Base-by-base conservation (phyloP, 2,888 invertebrate species). In the Leucozona laternaria region DNA sequence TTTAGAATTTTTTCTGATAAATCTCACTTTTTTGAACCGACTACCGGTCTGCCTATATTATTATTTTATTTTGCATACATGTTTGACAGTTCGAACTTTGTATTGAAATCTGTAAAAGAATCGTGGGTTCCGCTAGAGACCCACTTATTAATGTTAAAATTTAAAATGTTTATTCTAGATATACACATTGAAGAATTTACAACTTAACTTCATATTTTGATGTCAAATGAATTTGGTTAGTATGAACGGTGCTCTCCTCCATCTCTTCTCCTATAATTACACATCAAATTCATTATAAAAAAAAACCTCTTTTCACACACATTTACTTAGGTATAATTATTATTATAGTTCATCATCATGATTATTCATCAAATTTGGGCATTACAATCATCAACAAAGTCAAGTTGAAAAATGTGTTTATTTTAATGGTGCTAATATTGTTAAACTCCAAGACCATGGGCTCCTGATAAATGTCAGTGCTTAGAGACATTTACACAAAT, bases 401-500 rank as follows among this genome's bases (percentile, higher is more conserved):
- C 76, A 80, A 76, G 45, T 76, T 58, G 68, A 68, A 72, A 80
- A 53, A 72, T 64, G 66, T 85, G 60, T 85, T 85, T 80, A 53
- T 80, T 76, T 85, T 85, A 85, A 80, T 85, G 71, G 84, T 60
- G 71, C 45, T 80, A 80, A 85, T 77, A 72, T 58, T 55, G 22
- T 71, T 68, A 20, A 72, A 72, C 80, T 53, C 37, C 70, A 57
- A 34, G 58, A 62, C 62, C 62, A 53, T 37, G 20, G 20, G n/a
- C 68, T 70, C 68, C 60, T 81, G 77, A 85, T 78, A 77, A 81
- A 81, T 85, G 77, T 85, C 81, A 85, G 81, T 66, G 77, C 81
- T 85, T 81, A 77, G 72, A 85, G 72, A 81, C 72, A 85, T 72
- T 80, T 81, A 75, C 68, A 80, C 80, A 84, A 79, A 80, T 80